phyloP scores from a whole-genome alignment of 2,888 invertebrate genomes.

The Sussaba pulchella region DNA sequence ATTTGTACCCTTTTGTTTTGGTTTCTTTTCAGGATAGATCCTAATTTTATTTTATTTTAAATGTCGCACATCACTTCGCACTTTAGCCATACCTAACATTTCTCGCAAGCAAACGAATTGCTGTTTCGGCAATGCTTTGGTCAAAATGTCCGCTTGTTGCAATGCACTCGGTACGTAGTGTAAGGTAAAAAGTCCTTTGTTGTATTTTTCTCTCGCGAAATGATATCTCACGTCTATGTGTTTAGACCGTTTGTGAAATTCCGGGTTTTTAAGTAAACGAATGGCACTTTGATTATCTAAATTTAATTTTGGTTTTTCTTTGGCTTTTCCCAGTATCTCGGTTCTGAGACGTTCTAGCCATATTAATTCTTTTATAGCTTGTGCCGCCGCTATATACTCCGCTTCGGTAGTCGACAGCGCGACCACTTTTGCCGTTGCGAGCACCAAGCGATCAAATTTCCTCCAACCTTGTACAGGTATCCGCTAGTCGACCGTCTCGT shows the following conservation, averaged over 20 bases:
- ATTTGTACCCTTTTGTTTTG: too few relatives aligned
- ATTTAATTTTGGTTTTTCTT: constrained; percentile 38
- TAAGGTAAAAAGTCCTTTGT: constrained; percentile 40
- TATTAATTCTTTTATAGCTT: constrained; percentile 66
- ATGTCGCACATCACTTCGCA: neutral
- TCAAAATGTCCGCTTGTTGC: constrained; percentile 56
- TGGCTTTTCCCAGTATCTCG: constrained; percentile 33
- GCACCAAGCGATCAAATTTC: constrained; percentile 52
- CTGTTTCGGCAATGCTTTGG: constrained; percentile 46
- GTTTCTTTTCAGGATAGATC: too few relatives aligned
- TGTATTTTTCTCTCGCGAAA: constrained; percentile 54
- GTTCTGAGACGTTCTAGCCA: constrained; percentile 49
- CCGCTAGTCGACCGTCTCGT: constrained; percentile 60
- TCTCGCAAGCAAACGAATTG: constrained; percentile 36
- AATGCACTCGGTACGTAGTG: constrained; percentile 34
- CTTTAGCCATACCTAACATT: neutral
- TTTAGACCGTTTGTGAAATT: constrained; percentile 57
- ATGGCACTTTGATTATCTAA: constrained; percentile 69
- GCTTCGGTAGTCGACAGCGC: too few relatives aligned
- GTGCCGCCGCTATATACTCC: too few relatives aligned
- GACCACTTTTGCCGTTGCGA: constrained; percentile 62
- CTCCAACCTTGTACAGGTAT: constrained; percentile 46
- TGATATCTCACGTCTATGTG: constrained; percentile 61
- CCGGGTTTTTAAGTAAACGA: constrained; percentile 57
- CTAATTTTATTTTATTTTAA: constrained; percentile 7